Percentiles rank a stretch among this genome's conserved stretches.
phyloP scores from a whole-genome alignment of 1,140 invertebrate genomes.

The Acyrthosiphon pisum region DNA sequence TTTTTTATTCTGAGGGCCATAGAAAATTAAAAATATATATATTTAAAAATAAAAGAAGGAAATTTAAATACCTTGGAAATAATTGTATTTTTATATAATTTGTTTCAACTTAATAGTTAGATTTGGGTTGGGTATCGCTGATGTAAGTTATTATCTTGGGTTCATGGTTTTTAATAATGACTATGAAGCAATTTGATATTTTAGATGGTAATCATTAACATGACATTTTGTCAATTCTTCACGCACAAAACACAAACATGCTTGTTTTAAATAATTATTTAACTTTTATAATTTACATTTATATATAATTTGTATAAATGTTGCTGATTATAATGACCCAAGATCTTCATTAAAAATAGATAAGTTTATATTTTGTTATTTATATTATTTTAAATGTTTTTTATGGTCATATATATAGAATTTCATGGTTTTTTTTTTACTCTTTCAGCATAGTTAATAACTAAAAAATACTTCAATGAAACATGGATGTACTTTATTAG shows the following conservation, averaged over 20 bases:
- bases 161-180: background rate
- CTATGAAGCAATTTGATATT: background rate
- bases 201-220: background rate
- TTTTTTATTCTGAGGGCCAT: background rate
- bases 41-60: background rate
- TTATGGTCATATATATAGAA: background rate
- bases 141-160: background rate
- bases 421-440: background rate
- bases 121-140: background rate
- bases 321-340: background rate
- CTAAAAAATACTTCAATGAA: too few species aligned
- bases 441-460: too few species aligned
- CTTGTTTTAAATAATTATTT: background rate
- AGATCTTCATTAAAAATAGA: constrained; percentile 6
- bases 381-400: background rate
- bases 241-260: background rate
- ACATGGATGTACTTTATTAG: too few species aligned
- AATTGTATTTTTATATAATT: too few species aligned
- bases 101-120: background rate
- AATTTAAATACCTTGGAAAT: too few species aligned
- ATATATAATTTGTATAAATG: background rate
- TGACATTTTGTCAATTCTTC: background rate
- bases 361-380: background rate
- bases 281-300: background rate
- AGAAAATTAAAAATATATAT: too few species aligned